These are phyloP conservation scores for Bemisia tabaci DNA, from an alignment of 1,140 invertebrate genomes.

Conservation along the genomic window DNA sequence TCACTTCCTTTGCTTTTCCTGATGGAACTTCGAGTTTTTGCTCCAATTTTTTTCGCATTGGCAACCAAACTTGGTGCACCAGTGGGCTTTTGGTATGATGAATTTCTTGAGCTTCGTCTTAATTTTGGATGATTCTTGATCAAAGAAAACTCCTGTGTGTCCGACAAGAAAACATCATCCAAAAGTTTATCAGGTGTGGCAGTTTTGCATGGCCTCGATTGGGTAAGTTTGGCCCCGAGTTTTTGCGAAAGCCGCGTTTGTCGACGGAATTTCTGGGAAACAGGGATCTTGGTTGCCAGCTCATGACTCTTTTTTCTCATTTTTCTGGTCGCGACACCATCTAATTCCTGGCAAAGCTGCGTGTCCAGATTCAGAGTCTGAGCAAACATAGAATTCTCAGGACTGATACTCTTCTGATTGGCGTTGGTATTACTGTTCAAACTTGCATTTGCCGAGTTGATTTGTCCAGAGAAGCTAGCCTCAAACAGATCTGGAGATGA, in stretches of 20 bases:
- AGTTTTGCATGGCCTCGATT: neutral
- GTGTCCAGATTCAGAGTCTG: constrained; percentile 15
- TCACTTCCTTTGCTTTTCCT: neutral
- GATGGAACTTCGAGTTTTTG: neutral
- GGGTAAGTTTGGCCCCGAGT: neutral
- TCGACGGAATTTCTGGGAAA: neutral
- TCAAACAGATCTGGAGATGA: neutral
- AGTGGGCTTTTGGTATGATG: neutral
- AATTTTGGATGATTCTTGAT: neutral
- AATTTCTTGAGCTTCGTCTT: neutral
- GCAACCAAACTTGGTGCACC: neutral
- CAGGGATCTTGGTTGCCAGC: neutral
- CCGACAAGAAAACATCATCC: neutral
- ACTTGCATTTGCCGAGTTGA: neutral
- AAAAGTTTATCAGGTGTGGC: neutral
- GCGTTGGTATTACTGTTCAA: neutral
- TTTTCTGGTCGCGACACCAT: neutral
- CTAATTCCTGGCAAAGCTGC: constrained; percentile 13
- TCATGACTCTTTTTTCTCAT: neutral
- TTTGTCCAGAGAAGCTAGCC: neutral
- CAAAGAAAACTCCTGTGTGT: neutral
- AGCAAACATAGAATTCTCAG: constrained; percentile 9
- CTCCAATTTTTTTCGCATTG: neutral
- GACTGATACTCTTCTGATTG: neutral
- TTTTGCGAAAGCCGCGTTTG: neutral